These are phyloP conservation scores for Neodiprion lecontei DNA, from an alignment of 1,140 invertebrate species.

Conservation along the genomic window DNA sequence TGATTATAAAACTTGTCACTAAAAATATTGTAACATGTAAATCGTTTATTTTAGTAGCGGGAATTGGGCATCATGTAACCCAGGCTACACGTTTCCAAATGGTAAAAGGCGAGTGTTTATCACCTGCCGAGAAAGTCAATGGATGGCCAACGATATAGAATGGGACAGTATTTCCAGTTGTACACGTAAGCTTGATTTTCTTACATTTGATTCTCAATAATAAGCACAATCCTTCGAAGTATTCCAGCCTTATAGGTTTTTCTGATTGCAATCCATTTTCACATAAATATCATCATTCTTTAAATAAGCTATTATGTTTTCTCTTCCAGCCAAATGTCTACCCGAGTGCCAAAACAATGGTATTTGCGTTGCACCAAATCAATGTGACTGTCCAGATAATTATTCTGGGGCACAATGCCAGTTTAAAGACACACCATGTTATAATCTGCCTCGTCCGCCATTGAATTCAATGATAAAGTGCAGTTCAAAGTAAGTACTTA, in stretches of 20 bases:
- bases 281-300: constrained; percentile 21
- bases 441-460: constrained; percentile 69
- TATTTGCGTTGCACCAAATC: constrained; percentile 74
- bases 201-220: constrained; percentile 9
- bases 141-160: constrained; percentile 62
- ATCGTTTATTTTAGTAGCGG: constrained; percentile 43
- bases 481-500: constrained; percentile 67
- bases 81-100: constrained; percentile 68
- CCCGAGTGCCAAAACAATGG: constrained; percentile 81
- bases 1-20: constrained; percentile 15
- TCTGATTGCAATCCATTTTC: neutral
- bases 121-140: constrained; percentile 63
- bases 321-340: constrained; percentile 71
- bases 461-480: constrained; percentile 71
- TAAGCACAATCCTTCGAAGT: neutral
- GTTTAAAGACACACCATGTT: constrained; percentile 73
- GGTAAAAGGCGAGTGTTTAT: constrained; percentile 62
- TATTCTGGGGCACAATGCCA: constrained; percentile 80
- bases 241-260: neutral
- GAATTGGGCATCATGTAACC: constrained; percentile 65
- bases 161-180: constrained; percentile 66
- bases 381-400: constrained; percentile 75
- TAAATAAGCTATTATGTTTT: constrained; percentile 21
- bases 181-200: constrained; percentile 62
- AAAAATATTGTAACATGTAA: neutral